Base-by-base conservation (phyloP, 2,888 invertebrate genomes). In the Bombylius discolor region DNA sequence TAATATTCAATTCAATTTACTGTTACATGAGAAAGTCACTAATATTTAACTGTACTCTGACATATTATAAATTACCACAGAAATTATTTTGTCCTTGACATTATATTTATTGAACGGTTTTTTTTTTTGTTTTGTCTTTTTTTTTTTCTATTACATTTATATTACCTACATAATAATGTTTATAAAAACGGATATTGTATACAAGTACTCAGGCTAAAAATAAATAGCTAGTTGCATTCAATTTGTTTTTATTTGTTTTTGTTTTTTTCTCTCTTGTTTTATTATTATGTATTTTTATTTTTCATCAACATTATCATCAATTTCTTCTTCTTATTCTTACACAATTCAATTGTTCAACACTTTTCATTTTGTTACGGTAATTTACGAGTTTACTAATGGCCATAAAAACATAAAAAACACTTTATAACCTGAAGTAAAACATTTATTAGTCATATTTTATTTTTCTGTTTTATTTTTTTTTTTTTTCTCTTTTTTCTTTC, bases 321-420 rank as follows among this genome's bases (percentile, higher is more conserved):
- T 23, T 23, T 23, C 23, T 23, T 23, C 23, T 23, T 23, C 23
- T 23, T 23, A 23, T 23, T 23, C 23, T 23, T 55, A n/a, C 23
- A 50, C 50, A 50, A 47, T 47, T 55, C 55, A 55, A 51, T 50
- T 51, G 14, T 45, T 31, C 13, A 54, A 54, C 53, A 54, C 45
- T 54, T 54, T 54, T 34, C 49, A 33, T 49, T 42, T 45, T 23
- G 45, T 44, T 23, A 54, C 49, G 53, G 45, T 32, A 49, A 45
- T 56, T 58, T 58, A 58, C 53, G 58, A 58, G 50, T 51, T 58
- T 53, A 56, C 56, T 58, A 58, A 58, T 53, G 53, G 51, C 51
- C 58, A 58, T 58, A 58, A 56, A 56, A 44, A 46, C 58, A 58
- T 58, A 58, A 58, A 58, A 31, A 42, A 42, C 44, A 44, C 51